Conservation (phyloP, 1,140 invertebrate species). For the Nasonia longicornis region DNA sequence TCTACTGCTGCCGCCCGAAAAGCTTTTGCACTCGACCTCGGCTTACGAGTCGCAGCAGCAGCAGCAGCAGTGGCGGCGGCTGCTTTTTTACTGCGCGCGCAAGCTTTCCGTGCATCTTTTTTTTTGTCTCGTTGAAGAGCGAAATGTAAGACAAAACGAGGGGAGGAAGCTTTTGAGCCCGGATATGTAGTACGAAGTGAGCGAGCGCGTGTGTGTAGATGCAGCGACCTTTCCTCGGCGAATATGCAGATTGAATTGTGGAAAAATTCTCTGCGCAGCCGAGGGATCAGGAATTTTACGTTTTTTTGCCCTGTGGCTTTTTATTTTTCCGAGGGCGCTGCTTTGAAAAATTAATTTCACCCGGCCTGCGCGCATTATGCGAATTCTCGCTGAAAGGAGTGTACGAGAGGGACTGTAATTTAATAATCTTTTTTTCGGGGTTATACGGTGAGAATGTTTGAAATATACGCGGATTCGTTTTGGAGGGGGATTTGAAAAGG, state of each 20-base stretch:
- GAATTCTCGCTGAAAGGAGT: neutral
- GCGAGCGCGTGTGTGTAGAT: neutral
- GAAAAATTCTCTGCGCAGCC: neutral
- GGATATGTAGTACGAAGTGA: neutral
- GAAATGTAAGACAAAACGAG: conserved; percentile 33
- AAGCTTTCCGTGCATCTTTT: neutral
- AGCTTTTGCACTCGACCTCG: conserved; percentile 44
- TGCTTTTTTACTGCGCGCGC: conserved; percentile 7
- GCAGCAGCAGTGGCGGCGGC: neutral
- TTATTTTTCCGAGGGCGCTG: neutral
- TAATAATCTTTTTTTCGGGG: neutral
- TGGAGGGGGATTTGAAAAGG: neutral
- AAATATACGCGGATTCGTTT: neutral
- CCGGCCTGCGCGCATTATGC: neutral
- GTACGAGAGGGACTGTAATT: neutral
- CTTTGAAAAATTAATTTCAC: conserved; percentile 1
- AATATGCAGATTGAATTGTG: conserved; percentile 15
- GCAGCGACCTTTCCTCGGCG: neutral
- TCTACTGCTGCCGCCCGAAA: conserved; percentile 43
- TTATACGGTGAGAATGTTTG: neutral
- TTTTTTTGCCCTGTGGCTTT: neutral
- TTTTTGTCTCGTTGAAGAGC: conserved; percentile 8
- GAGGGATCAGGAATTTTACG: neutral
- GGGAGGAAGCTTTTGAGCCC: neutral
- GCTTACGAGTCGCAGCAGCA: neutral